These are phyloP conservation scores for Cettia cetti DNA, from an alignment of 2,113 vertebrate species.

Conservation along the genomic window DNA sequence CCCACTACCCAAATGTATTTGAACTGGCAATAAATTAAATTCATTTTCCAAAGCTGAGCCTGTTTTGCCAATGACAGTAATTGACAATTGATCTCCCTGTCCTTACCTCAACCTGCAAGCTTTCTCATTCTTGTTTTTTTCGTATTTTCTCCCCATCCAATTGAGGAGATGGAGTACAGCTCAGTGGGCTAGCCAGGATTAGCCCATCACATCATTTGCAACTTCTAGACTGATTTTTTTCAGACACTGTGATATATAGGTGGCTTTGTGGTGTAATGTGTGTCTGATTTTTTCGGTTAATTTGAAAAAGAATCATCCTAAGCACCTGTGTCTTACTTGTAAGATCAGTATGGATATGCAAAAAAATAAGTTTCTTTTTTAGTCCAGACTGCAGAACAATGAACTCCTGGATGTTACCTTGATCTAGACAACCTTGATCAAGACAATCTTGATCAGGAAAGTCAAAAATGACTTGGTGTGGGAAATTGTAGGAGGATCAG, in stretches of 20 bases:
- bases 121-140: neutral
- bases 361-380: neutral
- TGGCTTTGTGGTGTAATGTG: rapidly evolving
- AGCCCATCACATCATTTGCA: neutral
- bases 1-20: neutral
- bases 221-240: neutral
- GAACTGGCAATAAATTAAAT: neutral
- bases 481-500: neutral
- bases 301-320: neutral
- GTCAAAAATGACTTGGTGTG: neutral
- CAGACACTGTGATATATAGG: neutral
- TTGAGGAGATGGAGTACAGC: neutral
- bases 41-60: neutral
- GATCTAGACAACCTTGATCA: no score
- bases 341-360: neutral
- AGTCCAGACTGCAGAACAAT: neutral
- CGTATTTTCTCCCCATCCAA: neutral
- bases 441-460: neutral
- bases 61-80: neutral
- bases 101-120: neutral
- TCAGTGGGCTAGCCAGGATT: neutral
- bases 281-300: neutral
- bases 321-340: neutral
- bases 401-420: neutral
- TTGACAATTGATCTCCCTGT: neutral